phyloP scores from a whole-genome alignment of 2,888 invertebrate genomes.

The Agonopterix arenella region DNA sequence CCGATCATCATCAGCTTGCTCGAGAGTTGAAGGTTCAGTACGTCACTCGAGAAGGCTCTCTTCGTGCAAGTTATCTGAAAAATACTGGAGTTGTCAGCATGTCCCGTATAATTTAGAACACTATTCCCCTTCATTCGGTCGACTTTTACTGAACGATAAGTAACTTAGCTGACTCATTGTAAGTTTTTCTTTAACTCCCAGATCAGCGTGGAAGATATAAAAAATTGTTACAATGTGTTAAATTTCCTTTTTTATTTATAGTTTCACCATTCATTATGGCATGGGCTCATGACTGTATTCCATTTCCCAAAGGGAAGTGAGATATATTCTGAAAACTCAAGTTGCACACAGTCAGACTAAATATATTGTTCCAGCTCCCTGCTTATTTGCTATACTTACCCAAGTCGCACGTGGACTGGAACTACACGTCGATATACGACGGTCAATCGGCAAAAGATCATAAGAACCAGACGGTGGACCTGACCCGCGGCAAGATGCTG shows the following conservation, averaged over 20 bases:
- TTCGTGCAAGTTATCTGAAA: neutral
- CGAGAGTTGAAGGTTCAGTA: no score
- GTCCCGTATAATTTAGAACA: neutral
- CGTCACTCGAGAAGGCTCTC: neutral
- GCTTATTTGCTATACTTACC: slow-evolving; percentile 7
- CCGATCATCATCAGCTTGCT: no score
- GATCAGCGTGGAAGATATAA: no score
- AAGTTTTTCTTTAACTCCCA: no score
- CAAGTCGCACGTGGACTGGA: slow-evolving; percentile 16
- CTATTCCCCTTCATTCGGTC: no score
- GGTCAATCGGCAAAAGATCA: slow-evolving; percentile 10
- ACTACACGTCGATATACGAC: slow-evolving; percentile 17
- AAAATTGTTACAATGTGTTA: neutral
- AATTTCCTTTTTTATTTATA: neutral
- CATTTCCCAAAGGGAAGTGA: neutral
- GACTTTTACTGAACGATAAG: no score
- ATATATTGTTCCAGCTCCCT: slow-evolving; percentile 8
- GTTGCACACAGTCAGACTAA: neutral
- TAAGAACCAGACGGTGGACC: slow-evolving; percentile 8
- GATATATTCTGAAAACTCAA: neutral
- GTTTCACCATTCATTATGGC: neutral
- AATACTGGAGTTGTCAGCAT: neutral
- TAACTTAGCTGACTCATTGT: no score
- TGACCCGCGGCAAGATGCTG: slow-evolving; percentile 19
- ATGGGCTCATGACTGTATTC: neutral